Evolutionary conservation across 2,797 vertebrate genomes (phyloP).

Genomic region (Crocidura indochinensis): DNA sequence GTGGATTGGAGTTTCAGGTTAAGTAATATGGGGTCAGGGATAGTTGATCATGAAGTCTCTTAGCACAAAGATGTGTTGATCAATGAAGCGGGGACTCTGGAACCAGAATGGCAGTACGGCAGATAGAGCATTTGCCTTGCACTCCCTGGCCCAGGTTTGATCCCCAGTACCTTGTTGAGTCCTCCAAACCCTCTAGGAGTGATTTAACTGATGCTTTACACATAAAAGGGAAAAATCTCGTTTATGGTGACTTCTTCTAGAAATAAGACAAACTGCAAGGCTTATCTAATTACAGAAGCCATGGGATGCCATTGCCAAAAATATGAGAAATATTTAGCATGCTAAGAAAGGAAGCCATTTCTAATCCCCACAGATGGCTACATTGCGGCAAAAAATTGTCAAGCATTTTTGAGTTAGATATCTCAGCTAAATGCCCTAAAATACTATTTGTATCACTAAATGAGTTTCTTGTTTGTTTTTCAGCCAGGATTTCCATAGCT

Average conservation of each 20-base stretch:
- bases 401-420: slow-evolving; percentile 45
- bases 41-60: background rate
- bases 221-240: slow-evolving; percentile 48
- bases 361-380: slow-evolving; percentile 48
- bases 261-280: slow-evolving; percentile 39
- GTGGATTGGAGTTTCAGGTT: slow-evolving; percentile 40
- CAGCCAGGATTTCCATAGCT: slow-evolving; percentile 28
- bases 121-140: too few species aligned
- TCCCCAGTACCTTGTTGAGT: too few species aligned
- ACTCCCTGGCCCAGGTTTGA: too few species aligned
- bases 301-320: slow-evolving; percentile 51
- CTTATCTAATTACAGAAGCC: slow-evolving; percentile 74
- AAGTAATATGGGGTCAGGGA: background rate
- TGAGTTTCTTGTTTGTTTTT: slow-evolving; percentile 36
- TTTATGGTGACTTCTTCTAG: slow-evolving; percentile 34
- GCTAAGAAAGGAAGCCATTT: slow-evolving; percentile 17
- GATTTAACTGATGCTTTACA: slow-evolving; percentile 9
- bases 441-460: slow-evolving; percentile 24
- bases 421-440: slow-evolving; percentile 55
- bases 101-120: too few species aligned
- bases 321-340: slow-evolving; percentile 49
- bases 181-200: background rate
- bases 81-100: slow-evolving; percentile 51
- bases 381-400: slow-evolving; percentile 62
- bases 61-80: slow-evolving; percentile 40